Conservation (phyloP, 2,888 invertebrate genomes). For the Lottia gigantea region DNA sequence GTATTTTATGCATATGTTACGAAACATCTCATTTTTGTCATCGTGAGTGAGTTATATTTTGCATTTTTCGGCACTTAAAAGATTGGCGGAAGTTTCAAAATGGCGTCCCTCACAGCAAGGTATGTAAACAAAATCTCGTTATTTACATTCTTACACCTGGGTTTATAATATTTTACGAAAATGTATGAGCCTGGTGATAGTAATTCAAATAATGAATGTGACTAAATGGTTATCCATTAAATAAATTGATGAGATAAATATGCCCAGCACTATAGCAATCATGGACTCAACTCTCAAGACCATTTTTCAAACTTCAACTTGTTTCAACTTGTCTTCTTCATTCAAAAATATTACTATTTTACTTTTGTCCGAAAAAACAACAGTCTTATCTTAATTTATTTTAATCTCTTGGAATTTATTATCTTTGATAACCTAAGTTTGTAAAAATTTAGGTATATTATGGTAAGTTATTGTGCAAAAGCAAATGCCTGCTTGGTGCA, state of each 20-base stretch:
- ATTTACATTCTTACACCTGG: background rate
- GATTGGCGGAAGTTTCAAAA: slow-evolving; percentile 47
- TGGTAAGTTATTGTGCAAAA: too few relatives aligned
- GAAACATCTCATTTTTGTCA: too few relatives aligned
- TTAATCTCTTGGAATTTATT: slow-evolving; percentile 24
- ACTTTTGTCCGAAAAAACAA: slow-evolving; percentile 12
- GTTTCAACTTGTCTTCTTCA: slow-evolving; percentile 20
- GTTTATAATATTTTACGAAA: too few relatives aligned
- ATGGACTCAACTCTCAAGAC: too few relatives aligned
- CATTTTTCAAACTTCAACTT: background rate
- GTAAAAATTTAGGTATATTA: too few relatives aligned
- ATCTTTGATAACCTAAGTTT: too few relatives aligned
- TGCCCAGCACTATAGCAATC: too few relatives aligned
- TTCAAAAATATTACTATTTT: slow-evolving; percentile 6
- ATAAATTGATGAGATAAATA: background rate
- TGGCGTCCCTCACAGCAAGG: slow-evolving; percentile 44
- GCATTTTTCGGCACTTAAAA: slow-evolving; percentile 17
- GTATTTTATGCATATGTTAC: too few relatives aligned
- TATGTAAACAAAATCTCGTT: background rate
- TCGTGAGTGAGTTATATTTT: background rate
- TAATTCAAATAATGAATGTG: too few relatives aligned
- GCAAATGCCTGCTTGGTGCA: too few relatives aligned
- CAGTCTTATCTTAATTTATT: slow-evolving; percentile 18
- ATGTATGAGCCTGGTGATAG: too few relatives aligned
- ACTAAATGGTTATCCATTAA: background rate